Conservation (phyloP, 2,113 vertebrate species). For the Pseudorasbora parva region DNA sequence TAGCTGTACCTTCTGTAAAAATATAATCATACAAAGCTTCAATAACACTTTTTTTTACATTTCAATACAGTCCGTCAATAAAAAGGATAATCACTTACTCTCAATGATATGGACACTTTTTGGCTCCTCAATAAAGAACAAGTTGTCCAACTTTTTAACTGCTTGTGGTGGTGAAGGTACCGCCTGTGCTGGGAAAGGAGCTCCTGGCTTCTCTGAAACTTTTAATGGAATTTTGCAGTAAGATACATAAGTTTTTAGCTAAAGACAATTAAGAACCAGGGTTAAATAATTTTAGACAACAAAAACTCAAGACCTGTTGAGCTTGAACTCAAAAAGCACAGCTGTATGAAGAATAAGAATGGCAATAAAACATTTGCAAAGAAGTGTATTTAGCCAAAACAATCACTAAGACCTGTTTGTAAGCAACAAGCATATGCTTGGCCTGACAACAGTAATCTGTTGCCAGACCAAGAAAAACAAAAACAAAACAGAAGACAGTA, state of each 20-base stretch:
- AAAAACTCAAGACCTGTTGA: background rate
- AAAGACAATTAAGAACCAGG: background rate
- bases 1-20: slow-evolving; percentile 87
- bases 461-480: background rate
- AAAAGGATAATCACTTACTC: slow-evolving; percentile 80
- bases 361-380: background rate
- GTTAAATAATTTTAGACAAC: background rate
- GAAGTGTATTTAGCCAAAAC: background rate
- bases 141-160: slow-evolving; percentile 82
- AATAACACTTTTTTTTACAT: background rate
- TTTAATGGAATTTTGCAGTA: slow-evolving; percentile 26
- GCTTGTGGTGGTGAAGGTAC: slow-evolving; percentile 73
- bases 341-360: background rate
- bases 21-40: slow-evolving; percentile 5
- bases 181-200: slow-evolving; percentile 27
- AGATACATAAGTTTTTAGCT: background rate
- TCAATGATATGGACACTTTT: slow-evolving; percentile 81
- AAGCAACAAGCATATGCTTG: background rate
- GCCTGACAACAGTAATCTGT: slow-evolving; percentile 7
- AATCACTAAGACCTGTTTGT: background rate
- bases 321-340: background rate
- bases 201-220: slow-evolving; percentile 80
- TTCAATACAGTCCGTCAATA: background rate
- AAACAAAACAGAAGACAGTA: background rate
- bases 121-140: slow-evolving; percentile 94